A percentile compares a stretch with the other conserved stretches of the same genome.
These are phyloP conservation scores for Tetramorium bicarinatum DNA, from an alignment of 2,888 invertebrate genomes.

Conservation along the genomic window DNA sequence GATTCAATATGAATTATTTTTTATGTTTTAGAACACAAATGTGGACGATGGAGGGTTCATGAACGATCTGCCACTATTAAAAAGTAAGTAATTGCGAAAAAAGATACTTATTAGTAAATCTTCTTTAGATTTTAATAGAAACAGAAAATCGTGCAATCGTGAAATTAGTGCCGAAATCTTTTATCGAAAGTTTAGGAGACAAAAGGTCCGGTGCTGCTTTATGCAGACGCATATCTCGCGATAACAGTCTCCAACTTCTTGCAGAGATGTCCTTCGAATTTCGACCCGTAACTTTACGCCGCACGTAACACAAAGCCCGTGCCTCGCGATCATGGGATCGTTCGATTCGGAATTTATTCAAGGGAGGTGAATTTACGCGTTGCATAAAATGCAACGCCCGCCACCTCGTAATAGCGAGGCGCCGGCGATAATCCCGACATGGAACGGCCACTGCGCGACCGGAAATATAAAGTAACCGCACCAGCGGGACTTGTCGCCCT, in stretches of 20 bases:
- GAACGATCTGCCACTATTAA: slow-evolving; percentile 95
- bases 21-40: slow-evolving; percentile 90
- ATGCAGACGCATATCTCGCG: background rate
- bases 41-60: slow-evolving; percentile 96
- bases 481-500: slow-evolving; percentile 66
- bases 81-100: slow-evolving; percentile 90
- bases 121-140: background rate
- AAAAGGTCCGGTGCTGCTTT: background rate
- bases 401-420: slow-evolving; percentile 30
- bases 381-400: slow-evolving; percentile 32
- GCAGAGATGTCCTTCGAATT: background rate
- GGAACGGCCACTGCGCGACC: slow-evolving; percentile 58
- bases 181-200: background rate
- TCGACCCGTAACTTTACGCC: background rate
- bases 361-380: slow-evolving; percentile 50
- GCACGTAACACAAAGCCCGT: background rate
- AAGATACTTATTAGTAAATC: background rate
- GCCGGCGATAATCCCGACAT: slow-evolving; percentile 61
- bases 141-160: background rate
- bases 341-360: slow-evolving; percentile 58
- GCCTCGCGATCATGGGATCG: background rate
- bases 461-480: slow-evolving; percentile 74
- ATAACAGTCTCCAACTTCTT: background rate
- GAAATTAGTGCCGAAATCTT: background rate
- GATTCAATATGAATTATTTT: slow-evolving; percentile 25